Evolutionary conservation across 2,113 vertebrate genomes (phyloP), one percentile per base, ranked within the genome.

Genomic region (Peromyscus leucopus): DNA sequence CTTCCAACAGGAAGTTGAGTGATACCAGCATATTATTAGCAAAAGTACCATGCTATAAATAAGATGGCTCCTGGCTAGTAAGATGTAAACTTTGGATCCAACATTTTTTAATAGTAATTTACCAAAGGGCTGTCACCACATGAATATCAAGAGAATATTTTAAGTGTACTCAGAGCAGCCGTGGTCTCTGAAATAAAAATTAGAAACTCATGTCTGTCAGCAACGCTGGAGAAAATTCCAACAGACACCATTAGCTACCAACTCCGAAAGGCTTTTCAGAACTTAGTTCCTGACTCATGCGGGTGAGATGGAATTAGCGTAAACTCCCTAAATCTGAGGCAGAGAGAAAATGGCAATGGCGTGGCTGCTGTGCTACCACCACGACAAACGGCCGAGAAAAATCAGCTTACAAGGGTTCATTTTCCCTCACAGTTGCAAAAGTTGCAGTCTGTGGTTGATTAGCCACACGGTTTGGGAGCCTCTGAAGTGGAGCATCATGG

Each of bases 31-130:
- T 21, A n/a, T 78, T 78, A 69, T 2, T 75, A 83, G 57, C 71
- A 51, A 83, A 67, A 69, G 17, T 63, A 12, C 42, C 57, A 42
- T 65, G 28, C 63, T 46, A 75, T 2, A 42, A 26, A 67, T 84
- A 67, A 71, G 61, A 86, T 48, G n/a, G 42, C 16, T 89, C 55
- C 74, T 21, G 26, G 28, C 28, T 89, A 67, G 46, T 91, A 91
- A 90, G 92, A 63, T 83, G 39, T 51, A 83, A 96, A 86, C n/a
- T 87, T 83, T 72, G 89, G 67, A 91, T 83, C 59, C 21, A 79
- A 24, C 7, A 92, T 36, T 85, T 91, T 39, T 19, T 95, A 79
- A 51, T 85, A 85, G 94, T 67, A 89, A 95, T 90, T 79, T 86
- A 91, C 33, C 19, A 36, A 76, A 91, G 72, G 61, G 71, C 91